Conservation (phyloP, 2,113 vertebrate genomes). For the Neolamprologus tretocephalus region DNA sequence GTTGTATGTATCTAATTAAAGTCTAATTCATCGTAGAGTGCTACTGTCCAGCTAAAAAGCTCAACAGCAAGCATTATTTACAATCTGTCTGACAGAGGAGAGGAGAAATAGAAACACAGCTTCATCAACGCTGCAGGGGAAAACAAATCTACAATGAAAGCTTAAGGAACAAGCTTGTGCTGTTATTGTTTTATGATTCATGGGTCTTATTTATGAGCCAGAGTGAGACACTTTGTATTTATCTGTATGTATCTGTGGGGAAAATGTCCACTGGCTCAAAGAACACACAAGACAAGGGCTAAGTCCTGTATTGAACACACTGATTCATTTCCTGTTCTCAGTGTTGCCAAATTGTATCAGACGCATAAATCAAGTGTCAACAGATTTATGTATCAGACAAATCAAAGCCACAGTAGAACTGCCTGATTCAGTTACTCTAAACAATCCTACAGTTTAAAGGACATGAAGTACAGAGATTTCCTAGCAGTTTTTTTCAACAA, state of each 20-base stretch:
- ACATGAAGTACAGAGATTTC: neutral
- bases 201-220: neutral
- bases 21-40: neutral
- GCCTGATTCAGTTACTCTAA: neutral
- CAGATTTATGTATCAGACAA: neutral
- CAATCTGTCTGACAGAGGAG: neutral
- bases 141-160: neutral
- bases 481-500: neutral
- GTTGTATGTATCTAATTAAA: neutral
- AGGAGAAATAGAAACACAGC: neutral
- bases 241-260: neutral
- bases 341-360: neutral
- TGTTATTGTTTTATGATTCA: neutral
- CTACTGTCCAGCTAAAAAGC: neutral
- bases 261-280: neutral
- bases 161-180: neutral
- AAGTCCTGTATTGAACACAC: neutral
- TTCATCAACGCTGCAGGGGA: neutral
- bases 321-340: neutral
- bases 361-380: neutral
- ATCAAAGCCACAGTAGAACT: neutral
- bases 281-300: neutral
- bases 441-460: neutral
- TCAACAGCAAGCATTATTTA: neutral
- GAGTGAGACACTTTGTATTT: neutral